Evolutionary conservation across 2,888 invertebrate species (phyloP), one percentile per base, ranked within the genome.

Genomic region (Hydropsyche betteni): DNA sequence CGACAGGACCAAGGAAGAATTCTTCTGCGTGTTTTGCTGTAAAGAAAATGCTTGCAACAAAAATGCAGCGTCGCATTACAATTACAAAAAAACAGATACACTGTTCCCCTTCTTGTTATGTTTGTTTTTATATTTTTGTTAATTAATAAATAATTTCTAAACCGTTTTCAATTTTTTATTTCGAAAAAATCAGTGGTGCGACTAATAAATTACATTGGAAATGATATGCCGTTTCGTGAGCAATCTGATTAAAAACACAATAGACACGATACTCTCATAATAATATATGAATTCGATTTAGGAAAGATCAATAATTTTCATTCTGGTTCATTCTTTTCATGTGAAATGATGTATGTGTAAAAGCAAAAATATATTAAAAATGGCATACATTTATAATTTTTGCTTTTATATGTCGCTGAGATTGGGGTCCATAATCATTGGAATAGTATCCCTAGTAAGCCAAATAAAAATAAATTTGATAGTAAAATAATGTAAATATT

Each of bases 11-110:
- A 83, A 82, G 77, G 81, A 84, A 69, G 84, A 85, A 75, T 85
- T 82, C 80, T 85, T 84, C 78, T 86, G 86, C 78, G 81, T 85
- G 3, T 83, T 82, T 79, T 86, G 86, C 80, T 86, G 86, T 80
- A 82, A 80, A 73, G 83, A 82, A 68, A 84, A 80, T 78, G 86
- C 85, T 3, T 86, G 86, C 80, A 86, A 86, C 80, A 83, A 83
- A 79, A 83, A 80, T 74, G 50, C 75, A 74, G 55, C 74, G 0
- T 68, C 78, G 10, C 38, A 68, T 8, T 24, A 55, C 12, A 68
- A 68, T 5, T 24, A 55, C 10, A 68, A 36, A 14, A 34, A 36
- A 16, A 58, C 58, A 2, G 61, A 72, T 36, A 72, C 72, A 5
- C 8, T 72, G 14, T 38, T 72, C 6, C 55, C 72, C 6, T 72